Conservation (phyloP, 2,888 invertebrate genomes). For the Congeria kusceri region DNA sequence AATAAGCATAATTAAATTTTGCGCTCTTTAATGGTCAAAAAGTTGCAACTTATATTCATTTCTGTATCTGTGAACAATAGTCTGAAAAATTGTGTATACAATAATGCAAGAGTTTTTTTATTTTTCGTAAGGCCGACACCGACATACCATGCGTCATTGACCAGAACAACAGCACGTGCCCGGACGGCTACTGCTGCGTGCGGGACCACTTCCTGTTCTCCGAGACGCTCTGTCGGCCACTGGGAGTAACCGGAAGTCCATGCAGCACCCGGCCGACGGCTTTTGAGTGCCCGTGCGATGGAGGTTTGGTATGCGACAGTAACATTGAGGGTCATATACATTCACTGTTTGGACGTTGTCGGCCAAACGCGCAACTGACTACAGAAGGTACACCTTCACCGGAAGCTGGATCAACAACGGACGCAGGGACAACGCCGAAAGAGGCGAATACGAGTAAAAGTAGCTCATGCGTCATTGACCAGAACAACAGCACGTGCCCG, state of each 20-base stretch:
- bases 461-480: conserved; percentile 19
- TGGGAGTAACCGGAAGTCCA: conserved; percentile 28
- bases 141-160: conserved; percentile 17
- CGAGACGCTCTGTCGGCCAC: conserved; percentile 43
- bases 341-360: conserved; percentile 56
- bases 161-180: conserved; percentile 29
- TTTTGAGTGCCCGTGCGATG: conserved; percentile 53
- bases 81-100: no score
- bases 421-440: not conserved
- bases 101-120: no score
- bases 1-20: no score
- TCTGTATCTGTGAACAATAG: no score
- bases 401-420: not conserved
- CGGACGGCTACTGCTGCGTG: conserved; percentile 49
- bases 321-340: conserved; percentile 44
- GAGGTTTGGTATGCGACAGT: conserved; percentile 29
- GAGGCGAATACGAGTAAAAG: no score
- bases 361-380: conserved; percentile 9
- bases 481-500: conserved; percentile 26
- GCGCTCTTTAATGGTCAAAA: no score
- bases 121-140: no score
- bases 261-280: conserved; percentile 33
- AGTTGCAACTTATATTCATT: no score
- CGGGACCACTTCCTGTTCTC: conserved; percentile 57
- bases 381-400: conserved; percentile 2